Evolutionary conservation across 1,140 invertebrate genomes (phyloP).

Genomic region (Drosophila ambigua): DNA sequence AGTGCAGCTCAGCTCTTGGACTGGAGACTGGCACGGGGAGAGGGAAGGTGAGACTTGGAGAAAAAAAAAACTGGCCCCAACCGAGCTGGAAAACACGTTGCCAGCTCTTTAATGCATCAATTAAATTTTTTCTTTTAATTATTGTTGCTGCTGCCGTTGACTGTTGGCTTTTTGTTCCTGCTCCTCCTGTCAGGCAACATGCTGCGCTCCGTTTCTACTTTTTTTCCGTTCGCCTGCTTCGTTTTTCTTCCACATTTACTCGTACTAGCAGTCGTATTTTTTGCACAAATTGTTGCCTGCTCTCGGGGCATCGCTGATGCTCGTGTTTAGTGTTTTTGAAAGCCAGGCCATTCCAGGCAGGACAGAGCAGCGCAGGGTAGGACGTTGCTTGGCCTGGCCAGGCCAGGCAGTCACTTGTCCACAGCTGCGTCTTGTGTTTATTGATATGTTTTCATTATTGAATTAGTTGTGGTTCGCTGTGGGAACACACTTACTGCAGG

Average conservation of each 20-base stretch:
- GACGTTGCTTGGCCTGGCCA: conserved; percentile 5
- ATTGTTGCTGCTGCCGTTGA: conserved; percentile 56
- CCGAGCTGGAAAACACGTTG: conserved; percentile 72
- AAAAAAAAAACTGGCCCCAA: conserved; percentile 44
- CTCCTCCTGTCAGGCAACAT: conserved; percentile 72
- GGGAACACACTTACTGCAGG: conserved; percentile 1
- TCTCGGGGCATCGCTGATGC: conserved; percentile 52
- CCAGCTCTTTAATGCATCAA: conserved; percentile 79
- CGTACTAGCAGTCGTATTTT: conserved; percentile 28
- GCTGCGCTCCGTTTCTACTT: conserved; percentile 57
- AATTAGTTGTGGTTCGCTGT: conserved; percentile 58
- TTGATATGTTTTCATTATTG: conserved; percentile 82
- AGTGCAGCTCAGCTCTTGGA: conserved; percentile 48
- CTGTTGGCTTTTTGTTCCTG: conserved; percentile 71
- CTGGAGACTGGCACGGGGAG: background rate
- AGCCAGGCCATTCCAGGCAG: conserved; percentile 47
- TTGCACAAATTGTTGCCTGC: conserved; percentile 47
- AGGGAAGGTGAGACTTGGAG: background rate
- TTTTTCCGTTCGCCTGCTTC: conserved; percentile 14
- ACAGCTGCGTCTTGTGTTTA: conserved; percentile 63
- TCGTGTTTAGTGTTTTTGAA: conserved; percentile 67
- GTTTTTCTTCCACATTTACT: conserved; percentile 39
- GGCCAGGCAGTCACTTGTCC: conserved; percentile 55
- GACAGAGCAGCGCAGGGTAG: background rate
- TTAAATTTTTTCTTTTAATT: conserved; percentile 79